Evolutionary conservation across 2,888 invertebrate species (phyloP).

Genomic region (Zhuqinia jingwanae): DNA sequence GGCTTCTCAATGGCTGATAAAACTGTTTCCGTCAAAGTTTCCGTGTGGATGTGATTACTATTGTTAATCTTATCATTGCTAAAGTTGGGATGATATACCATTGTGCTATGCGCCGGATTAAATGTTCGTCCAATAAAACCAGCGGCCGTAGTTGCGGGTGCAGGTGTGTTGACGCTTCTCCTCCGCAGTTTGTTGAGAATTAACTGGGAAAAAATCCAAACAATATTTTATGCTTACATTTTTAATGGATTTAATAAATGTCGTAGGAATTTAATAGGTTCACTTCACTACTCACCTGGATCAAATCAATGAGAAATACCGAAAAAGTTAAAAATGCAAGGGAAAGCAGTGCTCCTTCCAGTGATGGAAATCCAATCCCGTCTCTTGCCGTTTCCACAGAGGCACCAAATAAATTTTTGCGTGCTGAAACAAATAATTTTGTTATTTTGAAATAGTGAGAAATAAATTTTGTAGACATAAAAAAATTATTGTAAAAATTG

Average conservation of each 20-base stretch:
- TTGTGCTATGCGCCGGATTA: no score
- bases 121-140: background rate
- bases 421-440: background rate
- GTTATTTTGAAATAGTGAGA: no score
- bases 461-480: background rate
- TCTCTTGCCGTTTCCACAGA: background rate
- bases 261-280: no score
- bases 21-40: slow-evolving; percentile 40
- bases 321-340: slow-evolving; percentile 93
- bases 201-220: background rate
- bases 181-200: slow-evolving; percentile 18
- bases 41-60: background rate
- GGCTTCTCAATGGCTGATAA: slow-evolving; percentile 59
- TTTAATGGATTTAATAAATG: no score
- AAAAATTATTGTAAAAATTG: background rate
- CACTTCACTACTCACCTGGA: slow-evolving; percentile 87
- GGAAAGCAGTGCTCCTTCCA: slow-evolving; percentile 90
- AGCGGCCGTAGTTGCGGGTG: slow-evolving; percentile 12
- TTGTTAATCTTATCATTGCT: background rate
- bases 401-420: background rate
- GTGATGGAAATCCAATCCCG: slow-evolving; percentile 87
- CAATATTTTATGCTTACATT: no score
- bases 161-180: slow-evolving; percentile 2
- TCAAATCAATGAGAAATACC: slow-evolving; percentile 90
- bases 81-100: background rate